Evolutionary conservation across 2,888 invertebrate genomes (phyloP).

Genomic region (Rhingia rostrata): DNA sequence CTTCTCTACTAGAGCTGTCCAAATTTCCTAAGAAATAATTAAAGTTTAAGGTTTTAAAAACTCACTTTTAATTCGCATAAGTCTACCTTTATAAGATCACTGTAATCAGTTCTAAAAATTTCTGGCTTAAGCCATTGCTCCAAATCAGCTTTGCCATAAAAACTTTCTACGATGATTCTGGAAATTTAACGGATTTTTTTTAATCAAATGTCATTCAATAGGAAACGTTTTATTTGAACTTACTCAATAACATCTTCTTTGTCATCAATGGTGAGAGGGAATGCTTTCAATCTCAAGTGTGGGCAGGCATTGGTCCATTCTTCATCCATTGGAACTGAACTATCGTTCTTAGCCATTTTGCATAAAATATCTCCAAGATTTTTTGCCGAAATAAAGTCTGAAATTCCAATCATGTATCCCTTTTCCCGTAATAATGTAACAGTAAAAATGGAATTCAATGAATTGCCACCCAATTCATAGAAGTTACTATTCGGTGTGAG

Average conservation of each 20-base stretch:
- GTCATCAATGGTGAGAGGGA: constrained; percentile 83
- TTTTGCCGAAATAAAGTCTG: constrained; percentile 90
- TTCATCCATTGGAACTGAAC: constrained; percentile 79
- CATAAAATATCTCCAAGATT: constrained; percentile 88
- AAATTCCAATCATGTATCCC: constrained; percentile 91
- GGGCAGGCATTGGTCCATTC: constrained; percentile 79
- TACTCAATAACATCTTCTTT: constrained; percentile 89
- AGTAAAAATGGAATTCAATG: constrained; percentile 92
- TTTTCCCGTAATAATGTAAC: constrained; percentile 90
- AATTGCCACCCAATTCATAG: constrained; percentile 93
- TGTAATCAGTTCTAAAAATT: constrained; percentile 88
- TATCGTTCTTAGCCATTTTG: constrained; percentile 83
- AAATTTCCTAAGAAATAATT: constrained; percentile 84
- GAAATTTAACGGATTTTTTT: constrained; percentile 71
- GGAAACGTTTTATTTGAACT: constrained; percentile 72
- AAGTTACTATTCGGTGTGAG: constrained; percentile 88
- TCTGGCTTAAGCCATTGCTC: constrained; percentile 90
- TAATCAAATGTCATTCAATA: not conserved
- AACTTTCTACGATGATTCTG: constrained; percentile 93
- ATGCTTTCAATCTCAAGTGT: constrained; percentile 80
- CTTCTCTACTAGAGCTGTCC: constrained; percentile 88
- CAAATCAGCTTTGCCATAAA: constrained; percentile 93
- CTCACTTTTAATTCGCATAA: not conserved
- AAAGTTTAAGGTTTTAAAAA: not conserved
- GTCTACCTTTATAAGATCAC: constrained; percentile 85